Evolutionary conservation across 2,113 vertebrate genomes (phyloP).

Genomic region (Maccullochella peelii): DNA sequence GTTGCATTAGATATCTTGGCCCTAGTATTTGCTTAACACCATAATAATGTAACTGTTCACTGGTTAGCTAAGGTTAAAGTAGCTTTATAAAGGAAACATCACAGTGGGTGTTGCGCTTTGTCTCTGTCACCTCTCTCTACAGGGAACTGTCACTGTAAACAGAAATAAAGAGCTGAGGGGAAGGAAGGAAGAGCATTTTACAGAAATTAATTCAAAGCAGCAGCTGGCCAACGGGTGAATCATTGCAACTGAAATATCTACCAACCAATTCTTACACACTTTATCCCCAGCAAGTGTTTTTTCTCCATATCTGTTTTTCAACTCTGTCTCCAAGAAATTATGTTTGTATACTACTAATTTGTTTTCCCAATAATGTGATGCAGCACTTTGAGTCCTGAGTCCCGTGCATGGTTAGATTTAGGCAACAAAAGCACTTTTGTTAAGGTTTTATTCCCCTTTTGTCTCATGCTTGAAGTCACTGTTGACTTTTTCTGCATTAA

Average conservation of each 20-base stretch:
- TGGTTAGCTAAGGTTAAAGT: constrained; percentile 17
- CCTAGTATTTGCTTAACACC: constrained; percentile 9
- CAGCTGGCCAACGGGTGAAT: constrained; percentile 34
- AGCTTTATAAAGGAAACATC: not conserved
- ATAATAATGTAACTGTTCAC: not conserved
- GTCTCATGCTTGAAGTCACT: not conserved
- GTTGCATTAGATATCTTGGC: not conserved
- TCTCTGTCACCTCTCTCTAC: constrained; percentile 10
- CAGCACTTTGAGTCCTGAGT: not conserved
- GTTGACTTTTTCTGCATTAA: not conserved
- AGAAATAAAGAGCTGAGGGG: constrained; percentile 16
- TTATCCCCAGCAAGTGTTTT: not conserved
- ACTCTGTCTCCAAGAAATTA: not conserved
- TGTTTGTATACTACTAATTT: not conserved
- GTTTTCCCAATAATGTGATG: not conserved
- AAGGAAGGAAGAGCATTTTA: constrained; percentile 32
- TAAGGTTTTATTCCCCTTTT: not conserved
- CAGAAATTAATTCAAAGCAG: constrained; percentile 46
- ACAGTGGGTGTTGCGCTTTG: not conserved
- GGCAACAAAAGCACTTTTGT: not conserved
- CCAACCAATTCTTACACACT: constrained; percentile 15
- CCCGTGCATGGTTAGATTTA: not conserved
- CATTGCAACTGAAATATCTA: constrained; percentile 31
- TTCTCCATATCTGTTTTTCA: not conserved
- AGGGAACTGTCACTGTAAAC: constrained; percentile 14